Base-by-base conservation (phyloP, 2,888 invertebrate species). In the Hecatera dysodea region DNA sequence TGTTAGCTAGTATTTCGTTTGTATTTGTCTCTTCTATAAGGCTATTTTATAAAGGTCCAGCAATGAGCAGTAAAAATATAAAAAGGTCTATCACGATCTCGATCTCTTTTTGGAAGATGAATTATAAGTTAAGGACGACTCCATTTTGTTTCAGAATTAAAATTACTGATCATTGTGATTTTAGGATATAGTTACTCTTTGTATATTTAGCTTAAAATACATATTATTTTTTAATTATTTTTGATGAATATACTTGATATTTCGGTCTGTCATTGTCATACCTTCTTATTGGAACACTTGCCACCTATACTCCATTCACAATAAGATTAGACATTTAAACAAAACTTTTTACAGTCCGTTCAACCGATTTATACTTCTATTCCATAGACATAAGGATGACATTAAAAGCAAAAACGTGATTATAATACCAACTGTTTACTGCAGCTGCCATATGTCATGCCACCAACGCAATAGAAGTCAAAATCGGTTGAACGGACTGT, bases 141-240 rank as follows among this genome's bases (percentile, higher is more conserved):
- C 46, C 46, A 46, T 46, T 46, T 46, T 46, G 8, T 8, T 46
- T 48, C 48, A 22, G 8, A 11, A 48, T 12, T 22, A 48, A 22
- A 48, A 22, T 9, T 22, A 48, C 12, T n/a, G 44, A 48, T 22
- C 0, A 22, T 48, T 46, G 17, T 24, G 27, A 19, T 52, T 52
- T 27, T 52, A 53, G 53, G 11, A 36, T 62, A 36, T 36, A 52
- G 15, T 39, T 39, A 27, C 2, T 52, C 19, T 24, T 63, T 63
- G 36, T 52, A 52, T 39, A 17, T 27, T 63, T 12, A 36, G 33
- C 9, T 19, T 33, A 48, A 4, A 42, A 8, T 7, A 24, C 17
- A 12, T 3, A 11, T n/a, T n/a, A 19, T 2, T 8, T n/a, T n/a
- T n/a, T n/a, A n/a, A 12, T 27, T 27, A 15, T n/a, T n/a, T 44